phyloP scores from a whole-genome alignment of 2,888 invertebrate genomes.

The Dinocampus coccinellae region DNA sequence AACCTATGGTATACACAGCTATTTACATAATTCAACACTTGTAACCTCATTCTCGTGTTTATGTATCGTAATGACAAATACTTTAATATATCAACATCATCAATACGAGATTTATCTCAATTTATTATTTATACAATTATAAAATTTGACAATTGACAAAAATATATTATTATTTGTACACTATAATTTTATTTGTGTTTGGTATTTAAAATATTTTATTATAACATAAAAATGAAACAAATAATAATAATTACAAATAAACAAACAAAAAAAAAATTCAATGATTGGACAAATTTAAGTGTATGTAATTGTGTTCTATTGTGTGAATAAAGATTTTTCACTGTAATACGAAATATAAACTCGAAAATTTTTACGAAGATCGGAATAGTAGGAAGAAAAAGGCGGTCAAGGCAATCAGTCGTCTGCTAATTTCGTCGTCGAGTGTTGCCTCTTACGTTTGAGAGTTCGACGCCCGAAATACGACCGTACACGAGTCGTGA shows the following conservation, averaged over 20 bases:
- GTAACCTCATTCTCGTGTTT: constrained; percentile 52
- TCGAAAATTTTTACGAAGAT: background rate
- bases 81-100: background rate
- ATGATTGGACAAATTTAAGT: background rate
- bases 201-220: too few species aligned
- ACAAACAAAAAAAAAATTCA: background rate
- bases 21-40: constrained; percentile 56
- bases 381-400: constrained; percentile 9
- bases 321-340: background rate
- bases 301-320: background rate
- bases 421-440: constrained; percentile 16
- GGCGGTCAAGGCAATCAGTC: constrained; percentile 18
- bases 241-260: background rate
- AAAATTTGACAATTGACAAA: background rate
- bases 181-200: background rate
- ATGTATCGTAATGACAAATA: constrained; percentile 6
- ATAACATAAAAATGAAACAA: background rate
- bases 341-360: background rate
- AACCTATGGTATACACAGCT: constrained; percentile 48
- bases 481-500: constrained; percentile 3
- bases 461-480: constrained; percentile 16
- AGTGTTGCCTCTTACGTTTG: background rate
- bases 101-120: background rate
- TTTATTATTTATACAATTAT: background rate
- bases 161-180: background rate